Base-by-base conservation (phyloP, 1,140 invertebrate species). In the Sarcophaga bullata region DNA sequence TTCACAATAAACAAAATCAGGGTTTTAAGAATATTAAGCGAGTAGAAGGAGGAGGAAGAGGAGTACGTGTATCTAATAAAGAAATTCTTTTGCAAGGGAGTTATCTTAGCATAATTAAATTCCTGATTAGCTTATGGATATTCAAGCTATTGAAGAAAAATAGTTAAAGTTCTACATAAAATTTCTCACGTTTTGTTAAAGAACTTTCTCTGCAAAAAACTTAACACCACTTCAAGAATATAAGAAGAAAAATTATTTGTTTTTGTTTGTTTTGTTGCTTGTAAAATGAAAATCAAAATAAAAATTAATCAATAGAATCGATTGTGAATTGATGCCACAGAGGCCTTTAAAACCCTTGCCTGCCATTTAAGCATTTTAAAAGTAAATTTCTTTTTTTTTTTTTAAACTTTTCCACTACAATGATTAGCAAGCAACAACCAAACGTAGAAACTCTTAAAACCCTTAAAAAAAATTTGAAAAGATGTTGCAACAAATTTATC, bases 281-380 rank as follows among this genome's bases (percentile, higher is more conserved):
- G 17, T 68, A 68, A 8, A 68, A 68, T 7, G 25, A 76, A 48
- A 49, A 78, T 78, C 75, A 78, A 78, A 78, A 78, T 78, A 78
- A 50, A 78, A 78, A 78, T 78, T 78, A 78, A 78, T 78, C 75
- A 78, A 78, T 78, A 50, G 75, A 52, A 52, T 37, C 25, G 25
- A 78, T 19, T 68, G n/a, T n/a, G 17, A 68, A 19, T n/a, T n/a
- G 15, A 8, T 25, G 10, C 62, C 17, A 68, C 17, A 68, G 17
- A 19, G 17, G 17, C 17, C 19, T 68, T 68, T 15, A 15, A 62
- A 13, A 13, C 54, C 54, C 54, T 62, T 62, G 8, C 25, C 8
- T 52, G 50, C 6, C 50, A 13, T 52, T 52, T 62, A 58, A 58
- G n/a, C 54, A 58, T 7, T 58, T 58, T 58, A 58, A 58, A 68